Percentiles rank a stretch among this genome's conserved stretches.
phyloP scores from a whole-genome alignment of 2,113 vertebrate genomes.

The Rousettus leschenaultii region DNA sequence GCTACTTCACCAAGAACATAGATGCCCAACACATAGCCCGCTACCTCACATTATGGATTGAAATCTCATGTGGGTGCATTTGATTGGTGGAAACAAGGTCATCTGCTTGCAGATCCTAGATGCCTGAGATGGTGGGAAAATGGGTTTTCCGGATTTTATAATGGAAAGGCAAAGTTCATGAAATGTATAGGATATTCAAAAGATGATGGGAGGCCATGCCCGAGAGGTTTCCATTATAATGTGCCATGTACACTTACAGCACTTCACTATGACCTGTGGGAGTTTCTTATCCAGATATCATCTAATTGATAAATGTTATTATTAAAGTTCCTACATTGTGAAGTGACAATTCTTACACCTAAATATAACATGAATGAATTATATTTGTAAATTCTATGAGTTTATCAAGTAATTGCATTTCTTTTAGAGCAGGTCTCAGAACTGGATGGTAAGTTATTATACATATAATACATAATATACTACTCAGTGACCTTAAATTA shows the following conservation, averaged over 20 bases:
- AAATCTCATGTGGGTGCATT: neutral
- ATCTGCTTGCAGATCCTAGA: neutral
- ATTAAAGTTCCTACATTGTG: neutral
- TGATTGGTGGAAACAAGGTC: neutral
- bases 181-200: neutral
- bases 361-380: neutral
- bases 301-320: neutral
- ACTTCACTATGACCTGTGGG: neutral
- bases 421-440: neutral
- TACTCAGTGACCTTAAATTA: neutral
- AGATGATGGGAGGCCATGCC: neutral
- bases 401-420: slow-evolving; percentile 12
- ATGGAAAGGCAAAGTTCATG: neutral
- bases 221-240: neutral
- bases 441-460: neutral
- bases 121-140: neutral
- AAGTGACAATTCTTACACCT: neutral
- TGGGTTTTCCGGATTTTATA: neutral
- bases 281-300: neutral
- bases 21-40: neutral
- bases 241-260: neutral
- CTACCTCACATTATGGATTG: neutral
- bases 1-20: neutral
- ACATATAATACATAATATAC: neutral
- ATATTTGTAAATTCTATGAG: neutral